phyloP scores from a whole-genome alignment of 2,888 invertebrate genomes.

The Heliconius charithonia region DNA sequence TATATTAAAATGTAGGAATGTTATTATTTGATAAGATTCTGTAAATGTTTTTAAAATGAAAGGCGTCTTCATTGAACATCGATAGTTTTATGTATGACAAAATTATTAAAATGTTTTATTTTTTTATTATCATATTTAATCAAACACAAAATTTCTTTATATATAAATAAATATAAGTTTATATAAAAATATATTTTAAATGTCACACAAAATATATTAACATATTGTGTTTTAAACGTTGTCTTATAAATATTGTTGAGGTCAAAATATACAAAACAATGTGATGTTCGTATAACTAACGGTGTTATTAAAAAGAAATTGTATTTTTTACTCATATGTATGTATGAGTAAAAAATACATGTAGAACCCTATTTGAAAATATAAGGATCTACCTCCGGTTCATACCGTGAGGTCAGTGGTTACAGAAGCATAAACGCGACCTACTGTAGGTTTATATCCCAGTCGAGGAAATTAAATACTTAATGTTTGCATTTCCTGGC shows the following conservation, averaged over 20 bases:
- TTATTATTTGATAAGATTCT: background rate
- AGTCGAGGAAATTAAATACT: no score
- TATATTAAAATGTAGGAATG: background rate
- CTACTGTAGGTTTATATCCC: no score
- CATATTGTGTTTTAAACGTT: background rate
- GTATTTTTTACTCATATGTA: no score
- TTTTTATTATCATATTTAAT: background rate
- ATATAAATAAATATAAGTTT: background rate
- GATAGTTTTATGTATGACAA: background rate
- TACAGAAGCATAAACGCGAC: no score
- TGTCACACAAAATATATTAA: background rate
- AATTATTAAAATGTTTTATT: background rate
- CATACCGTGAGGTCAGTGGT: no score
- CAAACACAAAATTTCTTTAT: background rate
- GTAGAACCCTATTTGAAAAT: no score
- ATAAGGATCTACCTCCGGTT: no score
- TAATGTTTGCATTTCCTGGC: no score
- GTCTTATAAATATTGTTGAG: conserved; percentile 2
- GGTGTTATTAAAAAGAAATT: background rate
- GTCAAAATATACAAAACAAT: conserved; percentile 3
- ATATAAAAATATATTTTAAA: background rate
- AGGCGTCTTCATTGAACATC: background rate
- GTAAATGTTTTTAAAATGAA: background rate
- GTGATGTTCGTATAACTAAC: background rate
- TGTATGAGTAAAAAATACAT: no score